Conservation (phyloP, 2,113 vertebrate species). For the Chrysemys picta region DNA sequence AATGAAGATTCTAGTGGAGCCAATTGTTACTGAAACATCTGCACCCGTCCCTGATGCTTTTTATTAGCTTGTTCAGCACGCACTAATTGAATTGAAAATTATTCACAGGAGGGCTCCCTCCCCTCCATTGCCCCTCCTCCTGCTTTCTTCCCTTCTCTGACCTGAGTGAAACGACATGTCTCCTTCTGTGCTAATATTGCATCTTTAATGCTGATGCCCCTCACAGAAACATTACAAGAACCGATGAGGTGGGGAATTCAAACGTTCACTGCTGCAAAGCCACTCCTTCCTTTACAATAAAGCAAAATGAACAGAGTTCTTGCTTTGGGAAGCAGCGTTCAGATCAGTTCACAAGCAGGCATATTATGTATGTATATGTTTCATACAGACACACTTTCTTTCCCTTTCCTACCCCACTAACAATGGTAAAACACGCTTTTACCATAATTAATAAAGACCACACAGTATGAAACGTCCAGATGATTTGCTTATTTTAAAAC, state of each 20-base stretch:
- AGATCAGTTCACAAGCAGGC: neutral
- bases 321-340: neutral
- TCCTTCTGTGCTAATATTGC: neutral
- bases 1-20: neutral
- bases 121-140: neutral
- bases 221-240: neutral
- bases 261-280: neutral
- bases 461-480: neutral
- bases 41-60: neutral
- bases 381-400: neutral
- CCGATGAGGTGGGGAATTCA: neutral
- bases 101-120: neutral
- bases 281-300: neutral
- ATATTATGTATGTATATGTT: neutral
- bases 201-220: neutral
- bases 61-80: neutral
- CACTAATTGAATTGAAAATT: neutral
- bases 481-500: neutral
- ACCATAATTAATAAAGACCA: conserved; percentile 14
- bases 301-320: conserved; percentile 1
- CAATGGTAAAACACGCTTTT: neutral
- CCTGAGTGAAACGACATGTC: neutral
- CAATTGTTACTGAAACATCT: neutral
- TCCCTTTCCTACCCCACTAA: neutral
- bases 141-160: neutral